Evolutionary conservation across 2,888 invertebrate genomes (phyloP).

Genomic region (Chrysolina oricalcia): DNA sequence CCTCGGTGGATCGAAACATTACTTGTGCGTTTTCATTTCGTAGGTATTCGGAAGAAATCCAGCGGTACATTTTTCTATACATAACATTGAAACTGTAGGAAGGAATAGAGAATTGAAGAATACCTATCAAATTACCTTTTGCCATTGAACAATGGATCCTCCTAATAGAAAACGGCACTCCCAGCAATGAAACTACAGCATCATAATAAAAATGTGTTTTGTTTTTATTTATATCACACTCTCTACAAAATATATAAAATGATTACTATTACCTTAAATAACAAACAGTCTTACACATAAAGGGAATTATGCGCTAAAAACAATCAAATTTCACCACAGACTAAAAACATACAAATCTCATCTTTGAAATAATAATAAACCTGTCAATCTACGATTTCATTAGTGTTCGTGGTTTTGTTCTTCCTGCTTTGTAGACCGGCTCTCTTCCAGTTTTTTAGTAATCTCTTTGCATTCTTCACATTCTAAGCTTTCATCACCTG

Average conservation of each 20-base stretch:
- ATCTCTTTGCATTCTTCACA: conserved; percentile 51
- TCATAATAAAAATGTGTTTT: background rate
- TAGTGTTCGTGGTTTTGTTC: conserved; percentile 15
- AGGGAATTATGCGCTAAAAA: background rate
- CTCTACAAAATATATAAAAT: conserved; percentile 25
- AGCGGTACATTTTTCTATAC: too few relatives aligned
- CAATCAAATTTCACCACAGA: background rate
- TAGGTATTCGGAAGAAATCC: too few relatives aligned
- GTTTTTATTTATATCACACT: conserved; percentile 20
- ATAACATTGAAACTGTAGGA: too few relatives aligned
- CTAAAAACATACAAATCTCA: conserved; percentile 18
- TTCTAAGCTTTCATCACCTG: conserved; percentile 39
- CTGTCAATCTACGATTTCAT: background rate
- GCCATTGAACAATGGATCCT: too few relatives aligned
- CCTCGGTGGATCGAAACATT: too few relatives aligned
- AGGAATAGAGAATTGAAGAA: too few relatives aligned
- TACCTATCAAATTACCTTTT: too few relatives aligned
- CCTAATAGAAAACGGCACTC: background rate
- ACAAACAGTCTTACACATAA: conserved; percentile 42
- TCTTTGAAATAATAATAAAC: conserved; percentile 13
- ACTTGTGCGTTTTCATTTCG: too few relatives aligned
- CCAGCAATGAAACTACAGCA: background rate
- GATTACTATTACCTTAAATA: conserved; percentile 19
- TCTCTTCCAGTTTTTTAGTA: conserved; percentile 38
- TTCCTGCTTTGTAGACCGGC: conserved; percentile 13